Percentiles rank a stretch among this genome's conserved stretches.
phyloP scores from a whole-genome alignment of 2,888 invertebrate species.

The Rhorus exstirpatorius region DNA sequence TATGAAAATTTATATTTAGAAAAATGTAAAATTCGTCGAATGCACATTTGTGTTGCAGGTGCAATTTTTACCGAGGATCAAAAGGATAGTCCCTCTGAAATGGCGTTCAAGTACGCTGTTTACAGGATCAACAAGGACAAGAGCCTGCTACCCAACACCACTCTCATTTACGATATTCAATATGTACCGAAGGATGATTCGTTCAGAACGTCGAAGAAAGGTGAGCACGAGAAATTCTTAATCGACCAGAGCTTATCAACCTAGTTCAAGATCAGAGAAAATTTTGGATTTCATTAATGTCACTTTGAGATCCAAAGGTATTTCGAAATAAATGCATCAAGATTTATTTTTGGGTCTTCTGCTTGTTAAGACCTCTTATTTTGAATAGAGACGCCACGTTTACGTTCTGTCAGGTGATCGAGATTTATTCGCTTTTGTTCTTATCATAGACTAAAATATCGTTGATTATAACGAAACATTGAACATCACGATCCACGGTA shows the following conservation, averaged over 20 bases:
- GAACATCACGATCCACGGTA: slow-evolving; percentile 71
- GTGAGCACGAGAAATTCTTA: slow-evolving; percentile 86
- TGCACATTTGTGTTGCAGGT: slow-evolving; percentile 88
- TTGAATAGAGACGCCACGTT: too few relatives aligned
- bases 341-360: too few relatives aligned
- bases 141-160: slow-evolving; percentile 93
- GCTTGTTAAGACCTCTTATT: too few relatives aligned
- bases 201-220: slow-evolving; percentile 96
- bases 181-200: slow-evolving; percentile 96
- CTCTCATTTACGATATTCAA: slow-evolving; percentile 97
- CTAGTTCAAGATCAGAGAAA: too few relatives aligned
- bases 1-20: neutral
- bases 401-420: neutral
- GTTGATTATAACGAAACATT: neutral
- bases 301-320: too few relatives aligned
- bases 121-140: slow-evolving; percentile 97
- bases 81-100: slow-evolving; percentile 94
- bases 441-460: neutral
- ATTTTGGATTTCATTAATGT: too few relatives aligned
- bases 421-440: neutral
- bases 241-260: neutral
- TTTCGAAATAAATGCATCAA: too few relatives aligned
- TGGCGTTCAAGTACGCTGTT: slow-evolving; percentile 98
- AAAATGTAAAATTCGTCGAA: neutral
- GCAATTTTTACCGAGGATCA: slow-evolving; percentile 97